Evolutionary conservation across 2,113 vertebrate genomes (phyloP).

Genomic region (Tragelaphus buxtoni): DNA sequence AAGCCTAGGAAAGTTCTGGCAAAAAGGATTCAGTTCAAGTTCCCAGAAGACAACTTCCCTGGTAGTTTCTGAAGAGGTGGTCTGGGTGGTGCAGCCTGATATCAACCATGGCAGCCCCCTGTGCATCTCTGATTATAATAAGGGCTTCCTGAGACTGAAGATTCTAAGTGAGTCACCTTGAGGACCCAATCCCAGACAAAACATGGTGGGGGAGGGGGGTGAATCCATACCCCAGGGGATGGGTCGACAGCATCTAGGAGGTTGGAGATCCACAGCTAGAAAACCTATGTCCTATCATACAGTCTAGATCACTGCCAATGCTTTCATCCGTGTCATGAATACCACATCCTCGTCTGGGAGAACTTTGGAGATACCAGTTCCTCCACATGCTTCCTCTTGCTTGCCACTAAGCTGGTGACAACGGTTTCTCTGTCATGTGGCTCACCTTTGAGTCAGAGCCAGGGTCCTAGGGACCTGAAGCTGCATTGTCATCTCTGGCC

Average conservation of each 20-base stretch:
- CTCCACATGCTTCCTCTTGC: neutral
- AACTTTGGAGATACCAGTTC: neutral
- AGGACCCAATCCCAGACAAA: neutral
- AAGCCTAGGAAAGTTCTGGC: neutral
- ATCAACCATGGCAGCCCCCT: too few species aligned
- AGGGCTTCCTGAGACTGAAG: neutral
- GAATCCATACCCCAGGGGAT: neutral
- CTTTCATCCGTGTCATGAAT: rapidly evolving
- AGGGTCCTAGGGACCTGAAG: neutral
- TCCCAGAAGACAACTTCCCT: neutral
- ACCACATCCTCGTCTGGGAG: neutral
- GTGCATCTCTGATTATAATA: neutral
- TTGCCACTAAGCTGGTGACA: neutral
- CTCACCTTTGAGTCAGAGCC: neutral
- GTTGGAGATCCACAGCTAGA: neutral
- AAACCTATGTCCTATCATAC: neutral
- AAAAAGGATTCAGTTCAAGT: neutral
- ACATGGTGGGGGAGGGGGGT: neutral
- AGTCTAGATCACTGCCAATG: neutral
- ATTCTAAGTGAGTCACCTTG: neutral
- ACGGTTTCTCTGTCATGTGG: neutral
- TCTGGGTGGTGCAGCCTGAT: too few species aligned
- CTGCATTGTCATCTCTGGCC: neutral
- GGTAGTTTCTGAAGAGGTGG: neutral
- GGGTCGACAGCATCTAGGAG: neutral